These are phyloP conservation scores for Euwallacea similis DNA, from an alignment of 1,140 invertebrate species.

Conservation along the genomic window DNA sequence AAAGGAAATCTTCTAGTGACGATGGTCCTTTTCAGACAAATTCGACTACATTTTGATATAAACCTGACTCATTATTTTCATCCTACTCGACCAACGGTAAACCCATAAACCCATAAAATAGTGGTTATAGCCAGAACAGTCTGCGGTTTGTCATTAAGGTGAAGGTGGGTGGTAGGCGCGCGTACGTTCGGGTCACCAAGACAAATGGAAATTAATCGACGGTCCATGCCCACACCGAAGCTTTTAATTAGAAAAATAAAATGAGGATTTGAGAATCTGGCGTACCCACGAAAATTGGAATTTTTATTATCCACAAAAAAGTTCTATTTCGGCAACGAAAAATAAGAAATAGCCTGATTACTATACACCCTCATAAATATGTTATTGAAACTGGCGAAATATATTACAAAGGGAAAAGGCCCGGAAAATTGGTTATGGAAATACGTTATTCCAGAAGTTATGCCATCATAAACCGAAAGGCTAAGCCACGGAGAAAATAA, in stretches of 20 bases:
- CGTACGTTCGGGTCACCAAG: conserved; percentile 3
- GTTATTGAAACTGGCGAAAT: conserved; percentile 40
- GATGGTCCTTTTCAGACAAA: too few species aligned
- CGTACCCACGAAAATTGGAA: too few species aligned
- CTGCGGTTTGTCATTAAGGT: background rate
- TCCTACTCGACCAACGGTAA: too few species aligned
- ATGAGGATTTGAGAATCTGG: too few species aligned
- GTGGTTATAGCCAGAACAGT: background rate
- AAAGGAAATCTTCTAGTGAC: too few species aligned
- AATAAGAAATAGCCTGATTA: conserved; percentile 33
- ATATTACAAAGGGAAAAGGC: conserved; percentile 39
- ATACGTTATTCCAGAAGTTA: conserved; percentile 40
- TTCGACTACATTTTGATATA: too few species aligned
- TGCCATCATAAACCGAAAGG: conserved; percentile 40
- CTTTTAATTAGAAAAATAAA: background rate
- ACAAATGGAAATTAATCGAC: conserved; percentile 7
- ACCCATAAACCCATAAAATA: too few species aligned
- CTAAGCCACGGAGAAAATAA: conserved; percentile 37
- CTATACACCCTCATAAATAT: conserved; percentile 39
- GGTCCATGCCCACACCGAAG: background rate
- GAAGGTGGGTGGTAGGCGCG: background rate
- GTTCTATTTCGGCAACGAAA: background rate
- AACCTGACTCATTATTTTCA: too few species aligned
- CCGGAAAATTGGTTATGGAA: conserved; percentile 41
- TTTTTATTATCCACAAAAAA: background rate